phyloP scores from a whole-genome alignment of 2,888 invertebrate genomes.

The Cerceris rybyensis region DNA sequence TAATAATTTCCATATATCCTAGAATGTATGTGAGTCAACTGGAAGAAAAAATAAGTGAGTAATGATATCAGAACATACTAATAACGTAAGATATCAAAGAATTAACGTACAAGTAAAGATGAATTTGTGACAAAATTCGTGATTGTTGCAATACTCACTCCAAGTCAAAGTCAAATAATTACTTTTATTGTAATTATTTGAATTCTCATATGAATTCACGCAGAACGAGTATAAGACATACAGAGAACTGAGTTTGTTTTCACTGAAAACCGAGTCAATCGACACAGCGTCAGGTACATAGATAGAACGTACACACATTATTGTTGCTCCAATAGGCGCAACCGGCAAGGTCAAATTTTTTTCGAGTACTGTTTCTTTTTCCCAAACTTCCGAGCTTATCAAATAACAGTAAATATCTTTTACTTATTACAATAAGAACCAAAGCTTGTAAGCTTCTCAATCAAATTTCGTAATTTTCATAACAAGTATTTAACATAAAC shows the following conservation, averaged over 20 bases:
- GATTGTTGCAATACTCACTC: not conserved
- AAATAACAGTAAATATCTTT: not conserved
- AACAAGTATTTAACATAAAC: too few relatives aligned
- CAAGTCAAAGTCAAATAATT: not conserved
- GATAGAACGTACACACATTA: constrained; percentile 60
- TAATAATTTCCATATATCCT: not conserved
- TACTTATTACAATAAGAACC: not conserved
- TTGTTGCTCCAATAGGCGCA: constrained; percentile 15
- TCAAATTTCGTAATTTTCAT: too few relatives aligned
- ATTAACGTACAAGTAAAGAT: not conserved
- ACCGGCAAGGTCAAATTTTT: constrained; percentile 9
- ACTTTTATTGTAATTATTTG: not conserved
- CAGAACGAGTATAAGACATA: constrained; percentile 15
- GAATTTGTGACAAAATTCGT: not conserved
- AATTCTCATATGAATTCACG: not conserved
- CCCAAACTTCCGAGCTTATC: constrained; percentile 8
- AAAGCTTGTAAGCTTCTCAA: too few relatives aligned
- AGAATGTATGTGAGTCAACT: not conserved
- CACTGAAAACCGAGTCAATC: constrained; percentile 62
- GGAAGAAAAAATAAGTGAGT: not conserved
- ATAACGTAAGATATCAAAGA: not conserved
- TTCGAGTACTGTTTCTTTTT: not conserved
- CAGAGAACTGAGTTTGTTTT: constrained; percentile 37
- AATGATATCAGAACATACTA: not conserved
- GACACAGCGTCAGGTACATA: constrained; percentile 77